phyloP scores from a whole-genome alignment of 1,140 invertebrate genomes.

The Halictus rubicundus region DNA sequence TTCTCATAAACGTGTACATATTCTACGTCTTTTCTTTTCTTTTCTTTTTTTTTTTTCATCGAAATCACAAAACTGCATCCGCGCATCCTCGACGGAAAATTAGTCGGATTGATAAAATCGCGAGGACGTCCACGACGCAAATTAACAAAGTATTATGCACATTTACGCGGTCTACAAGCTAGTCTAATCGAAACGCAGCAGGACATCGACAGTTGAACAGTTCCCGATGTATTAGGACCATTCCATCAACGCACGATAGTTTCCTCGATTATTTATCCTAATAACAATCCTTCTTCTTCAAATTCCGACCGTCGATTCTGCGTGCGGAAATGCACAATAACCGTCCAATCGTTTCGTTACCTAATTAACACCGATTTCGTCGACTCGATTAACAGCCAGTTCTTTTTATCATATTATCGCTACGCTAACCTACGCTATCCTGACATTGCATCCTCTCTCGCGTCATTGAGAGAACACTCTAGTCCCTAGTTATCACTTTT shows the following conservation, averaged over 20 bases:
- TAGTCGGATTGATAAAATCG: background rate
- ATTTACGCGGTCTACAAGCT: constrained; percentile 16
- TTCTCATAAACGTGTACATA: no score
- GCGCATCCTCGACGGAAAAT: background rate
- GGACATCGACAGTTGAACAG: background rate
- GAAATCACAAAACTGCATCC: background rate
- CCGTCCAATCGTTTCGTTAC: background rate
- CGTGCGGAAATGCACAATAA: constrained; percentile 5
- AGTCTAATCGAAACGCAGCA: background rate
- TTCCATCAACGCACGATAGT: no score
- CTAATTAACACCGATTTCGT: background rate
- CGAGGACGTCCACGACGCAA: background rate
- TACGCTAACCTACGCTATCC: background rate
- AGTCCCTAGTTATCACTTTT: background rate
- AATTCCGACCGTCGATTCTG: background rate
- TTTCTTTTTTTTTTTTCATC: background rate
- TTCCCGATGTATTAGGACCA: no score
- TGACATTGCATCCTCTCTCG: background rate
- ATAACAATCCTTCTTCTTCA: background rate
- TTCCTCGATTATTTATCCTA: no score
- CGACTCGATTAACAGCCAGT: background rate
- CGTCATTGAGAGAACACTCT: background rate
- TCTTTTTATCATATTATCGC: background rate
- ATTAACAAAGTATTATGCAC: constrained; percentile 49
- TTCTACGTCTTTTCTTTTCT: background rate